These are phyloP conservation scores for Amblyornis subalaris DNA, from an alignment of 2,113 vertebrate genomes.

Conservation along the genomic window DNA sequence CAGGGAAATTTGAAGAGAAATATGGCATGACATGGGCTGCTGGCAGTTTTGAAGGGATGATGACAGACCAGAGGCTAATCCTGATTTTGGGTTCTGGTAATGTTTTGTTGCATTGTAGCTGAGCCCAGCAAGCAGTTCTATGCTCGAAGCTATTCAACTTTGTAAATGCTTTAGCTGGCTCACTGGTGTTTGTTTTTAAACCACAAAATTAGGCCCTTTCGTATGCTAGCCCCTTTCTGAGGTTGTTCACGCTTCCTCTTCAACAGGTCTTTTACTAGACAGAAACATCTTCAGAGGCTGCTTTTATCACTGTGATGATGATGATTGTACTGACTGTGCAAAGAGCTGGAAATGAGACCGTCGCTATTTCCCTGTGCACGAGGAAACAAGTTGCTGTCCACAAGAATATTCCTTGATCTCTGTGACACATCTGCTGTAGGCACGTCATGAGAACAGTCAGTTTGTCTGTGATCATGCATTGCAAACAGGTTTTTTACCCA, in stretches of 20 bases:
- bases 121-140: background rate
- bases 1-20: background rate
- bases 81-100: background rate
- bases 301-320: constrained; percentile 1
- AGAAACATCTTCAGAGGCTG: constrained; percentile 3
- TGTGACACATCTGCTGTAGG: background rate
- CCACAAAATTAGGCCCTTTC: background rate
- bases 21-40: rapidly evolving
- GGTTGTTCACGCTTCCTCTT: background rate
- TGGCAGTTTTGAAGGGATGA: background rate
- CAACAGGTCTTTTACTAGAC: background rate
- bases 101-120: background rate
- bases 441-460: background rate
- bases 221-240: background rate
- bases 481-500: background rate
- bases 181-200: background rate
- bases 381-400: background rate
- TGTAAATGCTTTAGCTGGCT: background rate
- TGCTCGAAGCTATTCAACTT: background rate
- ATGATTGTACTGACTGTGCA: background rate
- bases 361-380: background rate
- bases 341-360: background rate
- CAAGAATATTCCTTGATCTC: background rate
- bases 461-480: background rate
- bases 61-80: background rate